Conservation (phyloP, 2,797 vertebrate species). For the Heliangelus exortis region DNA sequence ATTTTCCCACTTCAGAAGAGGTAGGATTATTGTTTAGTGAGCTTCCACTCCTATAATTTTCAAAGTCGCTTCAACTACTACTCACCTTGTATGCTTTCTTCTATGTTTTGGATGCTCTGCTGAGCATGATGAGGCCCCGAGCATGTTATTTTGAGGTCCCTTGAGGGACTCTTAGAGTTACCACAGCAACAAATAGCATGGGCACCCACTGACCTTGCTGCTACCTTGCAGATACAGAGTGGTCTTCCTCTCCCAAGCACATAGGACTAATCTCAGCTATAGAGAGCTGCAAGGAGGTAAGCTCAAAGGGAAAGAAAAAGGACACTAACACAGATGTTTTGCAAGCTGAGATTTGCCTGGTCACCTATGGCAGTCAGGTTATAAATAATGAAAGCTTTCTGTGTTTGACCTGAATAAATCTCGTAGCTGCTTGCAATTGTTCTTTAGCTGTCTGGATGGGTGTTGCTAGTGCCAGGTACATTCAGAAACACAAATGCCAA, state of each 20-base stretch:
- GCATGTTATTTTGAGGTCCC: not conserved
- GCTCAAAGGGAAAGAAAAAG: slow-evolving; percentile 2
- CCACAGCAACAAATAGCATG: not conserved
- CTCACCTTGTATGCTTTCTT: not conserved
- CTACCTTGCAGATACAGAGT: not conserved
- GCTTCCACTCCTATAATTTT: not conserved
- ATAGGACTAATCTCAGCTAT: not conserved
- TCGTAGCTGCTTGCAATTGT: not conserved
- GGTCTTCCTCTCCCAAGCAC: not conserved
- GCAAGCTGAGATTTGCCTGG: not conserved
- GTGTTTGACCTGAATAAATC: not conserved
- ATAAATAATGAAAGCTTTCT: not conserved
- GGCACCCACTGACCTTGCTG: not conserved
- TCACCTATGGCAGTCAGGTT: not conserved
- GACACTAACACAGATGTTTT: not conserved
- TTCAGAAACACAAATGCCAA: not conserved
- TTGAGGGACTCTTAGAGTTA: not conserved
- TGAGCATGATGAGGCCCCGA: not conserved
- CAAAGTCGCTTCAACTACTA: not conserved
- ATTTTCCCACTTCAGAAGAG: not conserved
- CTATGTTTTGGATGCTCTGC: not conserved
- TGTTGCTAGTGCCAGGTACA: not conserved
- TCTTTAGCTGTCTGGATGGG: not conserved
- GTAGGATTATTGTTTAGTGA: not conserved
- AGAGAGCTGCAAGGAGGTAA: not conserved